Evolutionary conservation across 2,888 invertebrate genomes (phyloP).

Genomic region (Drosophila paracracens): DNA sequence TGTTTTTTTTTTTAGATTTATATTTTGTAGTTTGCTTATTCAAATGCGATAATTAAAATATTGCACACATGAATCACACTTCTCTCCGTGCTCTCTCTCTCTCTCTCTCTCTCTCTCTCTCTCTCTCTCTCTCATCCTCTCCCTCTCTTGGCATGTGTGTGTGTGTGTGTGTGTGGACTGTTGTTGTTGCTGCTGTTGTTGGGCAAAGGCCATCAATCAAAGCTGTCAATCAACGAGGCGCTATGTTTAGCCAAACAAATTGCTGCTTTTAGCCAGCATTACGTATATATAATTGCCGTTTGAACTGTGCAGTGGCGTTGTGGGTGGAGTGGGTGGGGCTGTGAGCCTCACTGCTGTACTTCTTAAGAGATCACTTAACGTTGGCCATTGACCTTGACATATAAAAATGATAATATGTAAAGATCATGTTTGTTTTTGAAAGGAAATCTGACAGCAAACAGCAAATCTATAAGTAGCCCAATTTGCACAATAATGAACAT

Average conservation of each 20-base stretch:
- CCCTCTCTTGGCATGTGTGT: neutral
- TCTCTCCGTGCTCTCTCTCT: neutral
- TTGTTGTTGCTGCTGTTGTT: constrained; percentile 18
- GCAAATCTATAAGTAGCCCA: constrained; percentile 10
- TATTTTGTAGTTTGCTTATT: constrained; percentile 51
- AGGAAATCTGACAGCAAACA: constrained; percentile 2
- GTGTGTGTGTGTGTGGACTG: neutral
- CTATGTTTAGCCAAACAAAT: constrained; percentile 51
- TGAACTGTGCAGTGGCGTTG: constrained; percentile 18
- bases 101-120: neutral
- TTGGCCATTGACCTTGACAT: constrained; percentile 31
- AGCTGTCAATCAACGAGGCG: constrained; percentile 67
- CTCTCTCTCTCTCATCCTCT: neutral
- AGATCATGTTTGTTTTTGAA: neutral
- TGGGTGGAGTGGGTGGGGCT: neutral
- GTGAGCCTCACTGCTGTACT: neutral
- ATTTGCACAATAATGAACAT: constrained; percentile 1
- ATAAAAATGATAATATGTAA: neutral
- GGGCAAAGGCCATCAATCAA: constrained; percentile 63
- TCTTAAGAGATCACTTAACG: constrained; percentile 38
- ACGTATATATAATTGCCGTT: constrained; percentile 62
- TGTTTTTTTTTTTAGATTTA: constrained; percentile 22
- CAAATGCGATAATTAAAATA: constrained; percentile 70
- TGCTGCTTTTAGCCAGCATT: constrained; percentile 49
- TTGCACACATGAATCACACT: constrained; percentile 64